phyloP scores from a whole-genome alignment of 2,797 vertebrate species.

The Vireo griseus region DNA sequence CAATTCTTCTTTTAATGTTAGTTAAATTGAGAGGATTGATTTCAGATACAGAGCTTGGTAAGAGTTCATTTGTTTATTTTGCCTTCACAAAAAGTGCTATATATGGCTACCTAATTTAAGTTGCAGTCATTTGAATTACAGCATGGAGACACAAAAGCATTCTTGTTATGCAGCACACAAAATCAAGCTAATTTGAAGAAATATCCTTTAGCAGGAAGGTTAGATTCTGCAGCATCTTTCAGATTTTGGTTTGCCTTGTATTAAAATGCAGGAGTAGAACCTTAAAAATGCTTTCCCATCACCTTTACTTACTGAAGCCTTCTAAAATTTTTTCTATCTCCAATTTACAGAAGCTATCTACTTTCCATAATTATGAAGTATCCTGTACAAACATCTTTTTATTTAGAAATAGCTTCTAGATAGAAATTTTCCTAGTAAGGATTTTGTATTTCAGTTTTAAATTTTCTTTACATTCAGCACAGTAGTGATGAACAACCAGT shows the following conservation, averaged over 20 bases:
- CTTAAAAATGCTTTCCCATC: neutral
- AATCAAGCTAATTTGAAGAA: neutral
- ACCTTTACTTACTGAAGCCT: neutral
- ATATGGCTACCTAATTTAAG: neutral
- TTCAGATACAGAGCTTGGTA: neutral
- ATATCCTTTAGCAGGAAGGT: neutral
- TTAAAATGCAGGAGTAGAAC: neutral
- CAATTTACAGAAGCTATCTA: neutral
- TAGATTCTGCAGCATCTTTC: neutral
- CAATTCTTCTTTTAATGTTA: conserved; percentile 23
- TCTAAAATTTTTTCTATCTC: neutral
- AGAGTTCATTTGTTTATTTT: conserved; percentile 22
- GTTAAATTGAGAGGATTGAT: conserved; percentile 51
- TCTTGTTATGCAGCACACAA: neutral
- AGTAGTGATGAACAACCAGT: neutral
- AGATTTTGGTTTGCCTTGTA: neutral
- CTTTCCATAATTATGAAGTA: neutral
- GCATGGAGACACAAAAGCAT: neutral
- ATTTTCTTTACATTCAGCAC: neutral
- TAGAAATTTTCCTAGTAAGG: neutral
- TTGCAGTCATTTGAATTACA: neutral
- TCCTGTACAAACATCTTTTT: neutral
- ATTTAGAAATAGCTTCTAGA: neutral
- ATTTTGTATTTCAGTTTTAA: neutral
- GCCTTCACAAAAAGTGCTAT: neutral